phyloP scores from a whole-genome alignment of 2,888 invertebrate species.

The Andrena bicolor region DNA sequence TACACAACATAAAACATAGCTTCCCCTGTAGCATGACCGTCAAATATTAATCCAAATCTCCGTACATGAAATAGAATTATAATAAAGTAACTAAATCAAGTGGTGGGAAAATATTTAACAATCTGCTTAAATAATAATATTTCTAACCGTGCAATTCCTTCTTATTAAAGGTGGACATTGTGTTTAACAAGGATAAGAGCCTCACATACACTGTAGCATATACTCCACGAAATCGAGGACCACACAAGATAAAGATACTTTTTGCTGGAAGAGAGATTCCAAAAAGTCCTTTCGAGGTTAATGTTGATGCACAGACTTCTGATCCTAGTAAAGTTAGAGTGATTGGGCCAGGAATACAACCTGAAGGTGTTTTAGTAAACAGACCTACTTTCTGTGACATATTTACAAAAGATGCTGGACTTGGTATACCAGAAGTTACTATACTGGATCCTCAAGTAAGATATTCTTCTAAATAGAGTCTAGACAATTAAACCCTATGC shows the following conservation, averaged over 20 bases:
- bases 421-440: conserved; percentile 92
- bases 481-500: no score
- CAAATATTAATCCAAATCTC: no score
- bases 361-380: conserved; percentile 90
- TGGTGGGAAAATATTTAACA: no score
- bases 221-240: conserved; percentile 91
- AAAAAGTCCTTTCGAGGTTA: conserved; percentile 92
- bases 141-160: conserved; percentile 2
- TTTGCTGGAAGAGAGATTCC: conserved; percentile 92
- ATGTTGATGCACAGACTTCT: conserved; percentile 92
- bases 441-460: conserved; percentile 90
- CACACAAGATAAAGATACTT: conserved; percentile 90
- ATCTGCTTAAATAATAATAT: no score
- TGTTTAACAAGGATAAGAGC: conserved; percentile 93
- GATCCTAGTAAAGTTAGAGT: conserved; percentile 93
- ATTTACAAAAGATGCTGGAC: conserved; percentile 92
- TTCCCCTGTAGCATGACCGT: no score
- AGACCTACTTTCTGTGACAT: conserved; percentile 94
- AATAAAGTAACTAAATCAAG: no score
- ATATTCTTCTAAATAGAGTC: neutral
- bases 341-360: conserved; percentile 92
- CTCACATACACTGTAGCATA: conserved; percentile 93
- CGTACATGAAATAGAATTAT: no score
- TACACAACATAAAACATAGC: no score
- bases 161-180: conserved; percentile 89